Base-by-base conservation (phyloP, 2,113 vertebrate genomes). In the Elachura formosa region DNA sequence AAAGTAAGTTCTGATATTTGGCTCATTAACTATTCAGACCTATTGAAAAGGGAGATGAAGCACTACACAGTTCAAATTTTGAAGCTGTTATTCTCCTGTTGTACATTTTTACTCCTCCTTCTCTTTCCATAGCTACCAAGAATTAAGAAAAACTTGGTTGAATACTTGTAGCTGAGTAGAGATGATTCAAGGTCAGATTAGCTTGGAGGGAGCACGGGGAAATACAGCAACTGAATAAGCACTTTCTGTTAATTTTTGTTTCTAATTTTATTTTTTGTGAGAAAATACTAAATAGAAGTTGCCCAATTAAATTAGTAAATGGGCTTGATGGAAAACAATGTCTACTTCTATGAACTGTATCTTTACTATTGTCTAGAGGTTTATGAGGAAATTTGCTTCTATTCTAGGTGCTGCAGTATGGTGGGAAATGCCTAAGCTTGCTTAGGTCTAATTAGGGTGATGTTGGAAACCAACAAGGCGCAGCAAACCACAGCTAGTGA, bases 41-140 rank as follows among this genome's bases (percentile, higher is more conserved):
- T 36, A 19, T 23, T 43, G n/a, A 64, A 54, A 38, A 80, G 21
- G 3, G 29, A 77, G 59, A 72, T 24, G 12, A 84, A 80, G 7
- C 3, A 51, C 36, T 38, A 25, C 0, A 0, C 7, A 33, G 26
- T 34, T 93, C 31, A 64, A 68, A 43, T 56, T 36, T 33, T 2
- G 6, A 87, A 73, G 18, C 11, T 59, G 12, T 40, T 84, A 7
- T 74, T 88, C 26, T 85, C n/a, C 58, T 43, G 2, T 22, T 76
- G 20, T 25, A 25, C 14, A 16, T 43, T 86, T 86, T 67, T 45
- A 67, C 14, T 66, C 36, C 21, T 66, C 7, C 19, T 73, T 77
- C 28, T 51, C 15, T 15, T 93, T 71, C 36, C 31, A 26, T 26
- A 41, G 23, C 9, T 59, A 29, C n/a, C 20, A 67, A 23, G 80